Percentiles rank a stretch among this genome's conserved stretches.
phyloP scores from a whole-genome alignment of 2,888 invertebrate species.

The Agrochola lota region DNA sequence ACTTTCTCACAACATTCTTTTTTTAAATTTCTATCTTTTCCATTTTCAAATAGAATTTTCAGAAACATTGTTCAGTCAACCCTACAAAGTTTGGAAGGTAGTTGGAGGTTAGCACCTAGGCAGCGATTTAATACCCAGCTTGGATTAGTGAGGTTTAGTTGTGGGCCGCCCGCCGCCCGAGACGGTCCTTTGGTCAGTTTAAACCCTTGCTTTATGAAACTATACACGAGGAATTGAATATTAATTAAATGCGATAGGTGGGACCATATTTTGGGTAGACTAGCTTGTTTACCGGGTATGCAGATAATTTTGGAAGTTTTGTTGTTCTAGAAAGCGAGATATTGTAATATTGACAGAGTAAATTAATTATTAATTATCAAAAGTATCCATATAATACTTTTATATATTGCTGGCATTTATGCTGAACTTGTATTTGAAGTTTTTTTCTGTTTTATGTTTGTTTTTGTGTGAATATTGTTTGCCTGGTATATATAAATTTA shows the following conservation, averaged over 20 bases:
- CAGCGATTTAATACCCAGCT: constrained; percentile 87
- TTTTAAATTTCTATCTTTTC: no score
- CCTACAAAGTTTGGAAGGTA: constrained; percentile 71
- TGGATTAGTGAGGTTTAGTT: constrained; percentile 89
- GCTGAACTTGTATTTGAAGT: no score
- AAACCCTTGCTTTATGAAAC: constrained; percentile 83
- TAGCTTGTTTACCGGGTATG: constrained; percentile 41
- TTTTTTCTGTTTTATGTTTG: no score
- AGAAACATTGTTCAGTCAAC: constrained; percentile 59
- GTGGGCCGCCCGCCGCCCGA: constrained; percentile 75
- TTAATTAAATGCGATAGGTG: constrained; percentile 72
- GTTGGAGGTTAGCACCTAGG: constrained; percentile 84
- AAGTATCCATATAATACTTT: not conserved
- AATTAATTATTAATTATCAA: not conserved
- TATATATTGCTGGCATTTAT: not conserved
- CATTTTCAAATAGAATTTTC: constrained; percentile 15
- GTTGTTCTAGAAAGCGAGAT: not conserved
- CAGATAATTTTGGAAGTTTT: constrained; percentile 21
- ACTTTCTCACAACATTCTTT: not conserved
- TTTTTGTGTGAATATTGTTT: no score
- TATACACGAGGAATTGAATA: constrained; percentile 73
- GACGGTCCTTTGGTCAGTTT: constrained; percentile 85
- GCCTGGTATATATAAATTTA: no score
- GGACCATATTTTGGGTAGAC: constrained; percentile 56
- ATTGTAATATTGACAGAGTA: not conserved